Percentiles rank a stretch among this genome's conserved stretches.
These are phyloP conservation scores for Yponomeuta plumbellus DNA, from an alignment of 2,888 invertebrate species.

Conservation along the genomic window DNA sequence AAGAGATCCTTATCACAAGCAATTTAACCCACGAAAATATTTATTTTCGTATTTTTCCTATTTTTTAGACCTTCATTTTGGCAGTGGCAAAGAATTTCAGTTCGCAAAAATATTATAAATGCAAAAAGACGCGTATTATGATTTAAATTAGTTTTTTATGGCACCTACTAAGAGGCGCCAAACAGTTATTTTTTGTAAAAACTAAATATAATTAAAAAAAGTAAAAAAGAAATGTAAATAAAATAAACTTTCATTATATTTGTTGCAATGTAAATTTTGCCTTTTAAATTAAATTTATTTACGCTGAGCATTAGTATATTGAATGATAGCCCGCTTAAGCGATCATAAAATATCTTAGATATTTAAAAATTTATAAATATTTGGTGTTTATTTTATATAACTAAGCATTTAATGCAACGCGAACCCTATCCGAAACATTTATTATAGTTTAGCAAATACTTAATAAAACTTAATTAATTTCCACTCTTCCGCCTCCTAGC, in stretches of 20 bases:
- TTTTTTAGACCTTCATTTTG: too few relatives aligned
- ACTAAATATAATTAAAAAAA: too few relatives aligned
- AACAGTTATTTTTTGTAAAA: too few relatives aligned
- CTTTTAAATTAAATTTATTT: neutral
- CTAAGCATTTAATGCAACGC: constrained; percentile 11
- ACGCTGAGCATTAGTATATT: neutral
- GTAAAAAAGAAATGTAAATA: too few relatives aligned
- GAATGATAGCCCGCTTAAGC: neutral
- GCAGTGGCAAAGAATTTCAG: too few relatives aligned
- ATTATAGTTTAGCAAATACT: constrained; percentile 4
- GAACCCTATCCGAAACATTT: constrained; percentile 1
- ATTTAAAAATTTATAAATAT: constrained; percentile 46
- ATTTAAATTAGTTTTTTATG: too few relatives aligned
- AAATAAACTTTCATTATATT: neutral
- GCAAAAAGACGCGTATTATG: too few relatives aligned
- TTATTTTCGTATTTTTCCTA: too few relatives aligned
- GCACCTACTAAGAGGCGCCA: too few relatives aligned
- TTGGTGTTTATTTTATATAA: constrained; percentile 60
- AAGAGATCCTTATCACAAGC: too few relatives aligned
- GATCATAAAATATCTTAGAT: neutral
- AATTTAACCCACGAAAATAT: too few relatives aligned
- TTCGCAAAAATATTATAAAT: too few relatives aligned
- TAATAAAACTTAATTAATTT: neutral
- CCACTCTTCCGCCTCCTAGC: neutral
- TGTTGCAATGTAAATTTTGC: neutral